A percentile compares a stretch with the other conserved stretches of the same genome.
phyloP scores from a whole-genome alignment of 2,113 vertebrate genomes.

The Mastomys coucha region DNA sequence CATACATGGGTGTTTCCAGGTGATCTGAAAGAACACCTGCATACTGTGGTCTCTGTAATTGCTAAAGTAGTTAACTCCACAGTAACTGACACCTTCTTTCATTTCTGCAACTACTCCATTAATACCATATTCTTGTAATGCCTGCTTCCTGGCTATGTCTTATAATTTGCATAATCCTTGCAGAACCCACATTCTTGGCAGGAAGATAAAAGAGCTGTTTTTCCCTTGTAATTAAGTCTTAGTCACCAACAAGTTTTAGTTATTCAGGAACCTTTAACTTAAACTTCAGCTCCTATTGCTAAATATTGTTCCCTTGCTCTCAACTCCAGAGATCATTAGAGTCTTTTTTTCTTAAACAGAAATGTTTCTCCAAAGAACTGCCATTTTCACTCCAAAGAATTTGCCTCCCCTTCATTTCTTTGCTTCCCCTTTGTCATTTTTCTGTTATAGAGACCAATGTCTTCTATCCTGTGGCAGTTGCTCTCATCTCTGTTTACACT shows the following conservation, averaged over 20 bases:
- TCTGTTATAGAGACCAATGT: background rate
- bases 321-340: background rate
- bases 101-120: background rate
- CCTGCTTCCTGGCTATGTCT: background rate
- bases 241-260: constrained; percentile 97
- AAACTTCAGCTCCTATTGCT: constrained; percentile 96
- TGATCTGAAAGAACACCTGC: constrained; percentile 94
- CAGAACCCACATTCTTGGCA: constrained; percentile 18
- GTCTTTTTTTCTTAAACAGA: background rate
- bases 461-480: background rate
- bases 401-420: background rate
- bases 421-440: background rate
- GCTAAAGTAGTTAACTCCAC: constrained; percentile 88
- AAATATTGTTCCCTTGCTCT: constrained; percentile 91
- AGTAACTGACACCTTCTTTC: background rate
- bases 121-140: background rate
- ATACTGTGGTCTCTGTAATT: constrained; percentile 95
- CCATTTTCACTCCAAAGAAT: background rate
- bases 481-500: background rate
- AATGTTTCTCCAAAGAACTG: no score
- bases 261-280: constrained; percentile 96
- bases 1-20: constrained; percentile 93
- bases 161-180: background rate
- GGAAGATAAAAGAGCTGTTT: constrained; percentile 84
- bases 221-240: constrained; percentile 97